Evolutionary conservation across 2,888 invertebrate genomes (phyloP).

Genomic region (Drosophila kambysellisi): DNA sequence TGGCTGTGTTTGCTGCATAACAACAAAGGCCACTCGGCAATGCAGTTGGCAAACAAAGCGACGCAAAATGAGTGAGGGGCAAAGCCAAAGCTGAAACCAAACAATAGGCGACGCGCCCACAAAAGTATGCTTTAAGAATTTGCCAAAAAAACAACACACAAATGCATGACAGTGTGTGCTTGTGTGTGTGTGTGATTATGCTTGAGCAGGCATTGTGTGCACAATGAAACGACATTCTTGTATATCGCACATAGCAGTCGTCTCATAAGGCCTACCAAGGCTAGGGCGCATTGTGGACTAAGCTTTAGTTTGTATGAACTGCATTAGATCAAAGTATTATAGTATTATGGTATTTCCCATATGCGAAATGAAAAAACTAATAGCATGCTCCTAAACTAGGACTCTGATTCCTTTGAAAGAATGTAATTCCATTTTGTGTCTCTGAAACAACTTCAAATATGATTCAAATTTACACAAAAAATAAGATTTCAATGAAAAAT

Average conservation of each 20-base stretch:
- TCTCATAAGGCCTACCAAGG: slow-evolving; percentile 5
- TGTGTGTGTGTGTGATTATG: slow-evolving; percentile 21
- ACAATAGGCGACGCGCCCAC: slow-evolving; percentile 60
- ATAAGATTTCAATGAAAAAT: not conserved
- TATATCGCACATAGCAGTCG: slow-evolving; percentile 9
- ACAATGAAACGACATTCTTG: slow-evolving; percentile 41
- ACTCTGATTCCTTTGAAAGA: not conserved
- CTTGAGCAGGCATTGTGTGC: slow-evolving; percentile 48
- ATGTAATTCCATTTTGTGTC: not conserved
- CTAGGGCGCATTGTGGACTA: slow-evolving; percentile 14
- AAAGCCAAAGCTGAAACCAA: slow-evolving; percentile 51
- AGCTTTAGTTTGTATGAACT: slow-evolving; percentile 21
- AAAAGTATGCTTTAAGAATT: slow-evolving; percentile 74
- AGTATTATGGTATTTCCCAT: not conserved
- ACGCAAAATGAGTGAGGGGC: slow-evolving; percentile 27
- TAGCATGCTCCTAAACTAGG: not conserved
- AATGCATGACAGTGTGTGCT: slow-evolving; percentile 7
- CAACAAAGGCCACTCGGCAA: slow-evolving; percentile 64
- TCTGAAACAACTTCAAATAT: not conserved
- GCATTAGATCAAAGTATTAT: slow-evolving; percentile 42
- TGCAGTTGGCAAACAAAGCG: slow-evolving; percentile 73
- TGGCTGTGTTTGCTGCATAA: slow-evolving; percentile 36
- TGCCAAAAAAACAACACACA: slow-evolving; percentile 25
- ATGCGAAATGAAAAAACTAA: slow-evolving; percentile 10
- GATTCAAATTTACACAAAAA: not conserved